Conservation (phyloP, 2,113 vertebrate species). For the Rhagologus leucostigma region DNA sequence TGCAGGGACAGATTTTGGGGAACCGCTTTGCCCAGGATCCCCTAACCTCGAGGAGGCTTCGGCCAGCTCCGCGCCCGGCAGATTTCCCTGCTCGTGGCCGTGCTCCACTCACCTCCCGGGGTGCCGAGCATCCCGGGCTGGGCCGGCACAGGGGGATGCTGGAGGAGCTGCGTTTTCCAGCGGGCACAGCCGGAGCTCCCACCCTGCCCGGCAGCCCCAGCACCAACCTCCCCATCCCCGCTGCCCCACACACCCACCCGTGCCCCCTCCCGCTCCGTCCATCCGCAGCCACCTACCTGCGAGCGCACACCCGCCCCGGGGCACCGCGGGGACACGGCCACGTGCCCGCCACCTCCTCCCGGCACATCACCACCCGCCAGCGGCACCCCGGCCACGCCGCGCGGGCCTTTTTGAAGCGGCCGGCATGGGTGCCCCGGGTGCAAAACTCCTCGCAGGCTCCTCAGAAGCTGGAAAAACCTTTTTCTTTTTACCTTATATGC, state of each 20-base stretch:
- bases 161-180: fast-evolving
- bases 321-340: neutral
- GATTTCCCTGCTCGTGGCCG: fast-evolving
- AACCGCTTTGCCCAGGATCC: neutral
- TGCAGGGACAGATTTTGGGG: neutral
- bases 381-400: neutral
- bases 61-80: fast-evolving
- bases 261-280: neutral
- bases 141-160: neutral
- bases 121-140: neutral
- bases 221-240: neutral
- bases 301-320: neutral
- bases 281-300: neutral
- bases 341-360: neutral
- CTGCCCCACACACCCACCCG: fast-evolving
- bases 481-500: constrained; percentile 95
- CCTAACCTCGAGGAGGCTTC: fast-evolving
- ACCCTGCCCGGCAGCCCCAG: fast-evolving
- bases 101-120: fast-evolving
- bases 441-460: constrained; percentile 47
- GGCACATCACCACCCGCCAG: neutral
- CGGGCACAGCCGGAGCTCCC: neutral
- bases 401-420: constrained; percentile 58
- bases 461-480: constrained; percentile 72
- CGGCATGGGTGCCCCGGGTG: constrained; percentile 37